These are phyloP conservation scores for Apus apus DNA, from an alignment of 2,113 vertebrate genomes.

Conservation along the genomic window DNA sequence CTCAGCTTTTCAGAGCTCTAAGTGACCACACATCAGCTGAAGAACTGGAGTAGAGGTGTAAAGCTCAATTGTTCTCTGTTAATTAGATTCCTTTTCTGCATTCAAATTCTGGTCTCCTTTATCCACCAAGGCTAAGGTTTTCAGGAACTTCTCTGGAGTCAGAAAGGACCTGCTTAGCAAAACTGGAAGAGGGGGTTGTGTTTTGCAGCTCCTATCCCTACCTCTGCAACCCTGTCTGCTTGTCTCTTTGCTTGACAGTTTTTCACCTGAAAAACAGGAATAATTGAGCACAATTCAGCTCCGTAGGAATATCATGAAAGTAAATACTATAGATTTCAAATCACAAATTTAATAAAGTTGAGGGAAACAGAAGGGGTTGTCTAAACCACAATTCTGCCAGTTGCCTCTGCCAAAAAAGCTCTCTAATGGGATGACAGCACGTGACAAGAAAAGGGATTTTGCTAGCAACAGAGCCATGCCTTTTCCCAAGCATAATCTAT, in stretches of 20 bases:
- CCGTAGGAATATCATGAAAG: neutral
- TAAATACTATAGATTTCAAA: neutral
- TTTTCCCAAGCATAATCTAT: neutral
- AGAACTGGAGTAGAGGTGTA: neutral
- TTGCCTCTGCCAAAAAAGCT: neutral
- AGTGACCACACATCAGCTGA: neutral
- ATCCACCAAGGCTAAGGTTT: neutral
- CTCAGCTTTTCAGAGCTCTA: neutral
- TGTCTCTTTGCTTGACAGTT: neutral
- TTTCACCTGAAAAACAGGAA: neutral
- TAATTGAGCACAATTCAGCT: neutral
- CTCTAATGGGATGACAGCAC: neutral
- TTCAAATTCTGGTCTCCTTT: neutral
- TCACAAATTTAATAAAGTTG: neutral
- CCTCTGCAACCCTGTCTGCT: neutral
- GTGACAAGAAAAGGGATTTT: neutral
- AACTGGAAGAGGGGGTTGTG: rapidly evolving
- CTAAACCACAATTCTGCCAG: neutral
- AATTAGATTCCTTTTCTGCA: neutral
- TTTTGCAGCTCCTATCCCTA: neutral
- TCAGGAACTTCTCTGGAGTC: neutral
- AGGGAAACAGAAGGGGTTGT: neutral
- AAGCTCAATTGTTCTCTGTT: neutral
- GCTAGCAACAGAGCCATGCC: neutral
- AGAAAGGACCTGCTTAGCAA: neutral